Conservation (phyloP, 2,797 vertebrate genomes). For the Pantherophis vulpinus region DNA sequence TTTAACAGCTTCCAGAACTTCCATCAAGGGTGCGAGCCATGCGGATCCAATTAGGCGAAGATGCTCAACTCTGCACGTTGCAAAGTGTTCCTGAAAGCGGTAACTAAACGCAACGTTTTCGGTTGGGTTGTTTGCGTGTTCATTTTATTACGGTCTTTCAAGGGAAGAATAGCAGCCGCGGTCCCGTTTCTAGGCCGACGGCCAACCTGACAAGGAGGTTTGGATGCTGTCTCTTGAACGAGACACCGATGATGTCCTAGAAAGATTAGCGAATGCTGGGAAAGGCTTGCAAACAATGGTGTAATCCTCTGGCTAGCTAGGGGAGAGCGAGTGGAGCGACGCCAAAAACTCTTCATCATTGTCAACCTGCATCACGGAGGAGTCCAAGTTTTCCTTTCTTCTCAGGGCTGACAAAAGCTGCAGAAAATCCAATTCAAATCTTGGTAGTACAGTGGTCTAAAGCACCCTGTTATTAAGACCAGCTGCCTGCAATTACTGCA, state of each 20-base stretch:
- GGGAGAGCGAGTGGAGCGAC: background rate
- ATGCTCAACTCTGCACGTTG: background rate
- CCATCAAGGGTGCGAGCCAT: background rate
- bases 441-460: too few species aligned
- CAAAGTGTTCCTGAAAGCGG: background rate
- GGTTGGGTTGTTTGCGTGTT: background rate
- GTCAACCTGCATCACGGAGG: background rate
- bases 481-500: too few species aligned
- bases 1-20: background rate
- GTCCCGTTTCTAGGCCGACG: background rate
- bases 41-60: background rate
- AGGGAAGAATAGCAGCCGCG: background rate
- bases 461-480: too few species aligned
- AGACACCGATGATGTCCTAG: background rate
- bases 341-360: background rate
- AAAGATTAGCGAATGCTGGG: background rate
- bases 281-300: background rate
- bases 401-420: slow-evolving; percentile 25
- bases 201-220: background rate
- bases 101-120: background rate
- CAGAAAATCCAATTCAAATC: background rate
- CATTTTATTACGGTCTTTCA: background rate
- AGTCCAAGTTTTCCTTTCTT: slow-evolving; percentile 27
- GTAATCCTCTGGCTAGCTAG: background rate
- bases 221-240: background rate